A percentile compares a stretch with the other conserved stretches of the same genome.
These are phyloP conservation scores for Heterocephalus glaber DNA, from an alignment of 2,113 vertebrate species.

Conservation along the genomic window DNA sequence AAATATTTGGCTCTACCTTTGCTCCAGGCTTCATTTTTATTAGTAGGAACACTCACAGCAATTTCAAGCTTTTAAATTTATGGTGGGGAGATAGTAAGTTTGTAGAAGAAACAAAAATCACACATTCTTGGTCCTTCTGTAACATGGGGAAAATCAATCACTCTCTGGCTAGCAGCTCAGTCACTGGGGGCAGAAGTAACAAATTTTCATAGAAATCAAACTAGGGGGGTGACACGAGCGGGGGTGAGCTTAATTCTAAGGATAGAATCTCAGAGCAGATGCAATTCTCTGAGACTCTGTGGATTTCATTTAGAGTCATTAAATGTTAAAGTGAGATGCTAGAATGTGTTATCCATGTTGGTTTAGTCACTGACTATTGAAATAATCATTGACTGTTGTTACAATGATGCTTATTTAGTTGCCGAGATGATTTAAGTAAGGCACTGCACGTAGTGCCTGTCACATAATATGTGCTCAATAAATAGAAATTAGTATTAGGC, in stretches of 20 bases:
- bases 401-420: conserved; percentile 16
- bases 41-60: conserved; percentile 14
- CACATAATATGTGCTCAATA: not conserved
- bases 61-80: conserved; percentile 53
- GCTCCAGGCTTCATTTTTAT: conserved; percentile 48
- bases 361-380: not conserved
- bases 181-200: not conserved
- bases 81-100: conserved; percentile 7
- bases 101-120: conserved; percentile 63
- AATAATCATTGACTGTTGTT: not conserved
- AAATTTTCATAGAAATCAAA: not conserved
- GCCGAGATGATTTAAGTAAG: not conserved
- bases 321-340: not conserved
- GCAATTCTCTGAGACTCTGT: not conserved
- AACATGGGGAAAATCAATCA: conserved; percentile 3
- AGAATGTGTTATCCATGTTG: not conserved
- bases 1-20: conserved; percentile 37
- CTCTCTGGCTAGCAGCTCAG: not conserved
- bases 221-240: not conserved
- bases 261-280: not conserved
- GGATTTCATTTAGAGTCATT: not conserved
- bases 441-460: not conserved
- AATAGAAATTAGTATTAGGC: not conserved
- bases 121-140: conserved; percentile 38
- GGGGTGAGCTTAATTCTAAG: not conserved